Evolutionary conservation across 2,888 invertebrate species (phyloP), one percentile per base, ranked within the genome.

Genomic region (Lasioglossum malachurum): DNA sequence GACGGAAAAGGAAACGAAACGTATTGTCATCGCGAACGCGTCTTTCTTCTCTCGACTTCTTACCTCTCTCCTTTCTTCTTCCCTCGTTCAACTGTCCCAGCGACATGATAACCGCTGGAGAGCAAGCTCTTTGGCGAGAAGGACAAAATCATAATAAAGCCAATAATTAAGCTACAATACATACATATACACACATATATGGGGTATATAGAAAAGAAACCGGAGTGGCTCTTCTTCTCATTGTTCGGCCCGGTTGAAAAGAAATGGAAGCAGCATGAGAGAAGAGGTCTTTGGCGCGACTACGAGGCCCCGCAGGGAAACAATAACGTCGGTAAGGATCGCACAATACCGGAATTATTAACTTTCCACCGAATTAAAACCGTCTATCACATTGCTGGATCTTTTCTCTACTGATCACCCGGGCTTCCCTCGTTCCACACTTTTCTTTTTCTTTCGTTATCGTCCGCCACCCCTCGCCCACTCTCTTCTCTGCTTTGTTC

Each of bases 321-420:
- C 94, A 94, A 94, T 94, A 93, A 94, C 92, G 88, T 89, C 90
- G 85, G 87, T 89, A 88, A 92, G 91, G 91, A 93, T 93, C 91
- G 90, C 92, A 94, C 94, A 94, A 94, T 94, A 92, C 92, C 88
- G 92, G 93, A 94, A 94, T 94, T 94, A 94, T 94, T 94, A 94
- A 94, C 93, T 94, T 94, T 94, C 90, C 92, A 90, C 91, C 92
- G 93, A 94, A 94, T 94, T 94, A 94, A 94, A 94, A 94, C 87
- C 91, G 87, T 90, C 88, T 88, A 91, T 90, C 87, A 86, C 82
- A 83, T 85, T 81, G 77, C 83, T 57, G 87, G 86, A 84, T 91
- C 88, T 89, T 75, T 89, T 91, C 89, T 88, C 83, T 89, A 53
- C 78, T 41, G 76, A 78, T 72, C 75, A 74, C 53, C 76, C 31